phyloP scores from a whole-genome alignment of 1,140 invertebrate species.

The Drosophila nebulosa region DNA sequence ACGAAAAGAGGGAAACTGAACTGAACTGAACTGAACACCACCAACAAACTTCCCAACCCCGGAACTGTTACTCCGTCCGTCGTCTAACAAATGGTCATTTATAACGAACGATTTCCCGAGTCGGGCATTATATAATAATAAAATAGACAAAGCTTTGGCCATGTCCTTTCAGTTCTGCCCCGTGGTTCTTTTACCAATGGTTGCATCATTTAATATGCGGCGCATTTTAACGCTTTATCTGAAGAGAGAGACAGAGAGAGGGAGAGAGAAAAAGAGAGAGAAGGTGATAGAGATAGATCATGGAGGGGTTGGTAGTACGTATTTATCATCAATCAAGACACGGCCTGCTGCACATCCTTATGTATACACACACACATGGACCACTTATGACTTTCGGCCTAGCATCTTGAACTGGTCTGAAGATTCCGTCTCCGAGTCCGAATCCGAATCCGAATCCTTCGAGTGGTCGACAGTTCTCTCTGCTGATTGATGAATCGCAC shows the following conservation, averaged over 20 bases:
- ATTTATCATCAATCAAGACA: slow-evolving; percentile 77
- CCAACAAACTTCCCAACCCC: neutral
- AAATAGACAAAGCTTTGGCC: slow-evolving; percentile 35
- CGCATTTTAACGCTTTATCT: slow-evolving; percentile 75
- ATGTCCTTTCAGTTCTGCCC: neutral
- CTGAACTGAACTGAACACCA: slow-evolving; percentile 4
- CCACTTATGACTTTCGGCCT: slow-evolving; percentile 69
- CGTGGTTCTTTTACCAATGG: neutral
- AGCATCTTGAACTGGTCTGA: slow-evolving; percentile 43
- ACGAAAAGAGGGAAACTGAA: neutral
- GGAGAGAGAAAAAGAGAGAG: neutral
- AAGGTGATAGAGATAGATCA: neutral
- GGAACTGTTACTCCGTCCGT: neutral
- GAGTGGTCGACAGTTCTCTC: slow-evolving; percentile 17
- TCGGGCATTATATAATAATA: slow-evolving; percentile 67
- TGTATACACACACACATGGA: slow-evolving; percentile 35
- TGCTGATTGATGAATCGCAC: slow-evolving; percentile 75
- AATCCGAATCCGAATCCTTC: neutral
- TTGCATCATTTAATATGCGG: slow-evolving; percentile 77
- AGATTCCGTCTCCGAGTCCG: slow-evolving; percentile 9
- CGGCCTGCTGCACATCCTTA: slow-evolving; percentile 57
- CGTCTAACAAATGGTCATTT: slow-evolving; percentile 64
- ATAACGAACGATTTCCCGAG: slow-evolving; percentile 68
- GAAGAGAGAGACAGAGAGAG: slow-evolving; percentile 34
- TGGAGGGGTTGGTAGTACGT: slow-evolving; percentile 30